Conservation (phyloP, 2,888 invertebrate species). For the Bombylius major region DNA sequence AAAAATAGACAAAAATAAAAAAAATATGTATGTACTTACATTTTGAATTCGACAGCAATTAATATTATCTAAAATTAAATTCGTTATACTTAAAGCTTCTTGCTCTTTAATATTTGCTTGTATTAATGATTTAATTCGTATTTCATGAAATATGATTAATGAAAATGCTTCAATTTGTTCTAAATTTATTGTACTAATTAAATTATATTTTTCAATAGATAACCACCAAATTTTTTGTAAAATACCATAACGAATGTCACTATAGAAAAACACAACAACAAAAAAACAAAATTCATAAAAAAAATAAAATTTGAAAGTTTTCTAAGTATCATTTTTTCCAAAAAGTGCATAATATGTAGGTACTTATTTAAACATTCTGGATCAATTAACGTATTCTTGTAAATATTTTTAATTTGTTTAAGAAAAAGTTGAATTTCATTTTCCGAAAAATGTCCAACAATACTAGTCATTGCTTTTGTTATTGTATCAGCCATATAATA, state of each 20-base stretch:
- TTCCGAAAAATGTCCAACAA: constrained; percentile 38
- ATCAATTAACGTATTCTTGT: constrained; percentile 56
- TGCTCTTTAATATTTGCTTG: constrained; percentile 59
- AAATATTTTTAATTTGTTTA: constrained; percentile 21
- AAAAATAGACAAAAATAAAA: too few species aligned
- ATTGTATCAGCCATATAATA: constrained; percentile 52
- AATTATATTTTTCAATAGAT: constrained; percentile 47
- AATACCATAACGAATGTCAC: constrained; percentile 50
- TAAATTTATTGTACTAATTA: constrained; percentile 39
- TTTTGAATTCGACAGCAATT: constrained; percentile 27
- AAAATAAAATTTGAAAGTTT: too few species aligned
- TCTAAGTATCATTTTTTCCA: too few species aligned
- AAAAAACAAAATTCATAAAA: constrained; percentile 7
- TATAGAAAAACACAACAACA: constrained; percentile 22
- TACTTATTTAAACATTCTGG: constrained; percentile 56
- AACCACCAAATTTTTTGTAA: constrained; percentile 49
- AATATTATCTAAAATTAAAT: constrained; percentile 40
- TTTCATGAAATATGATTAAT: constrained; percentile 40
- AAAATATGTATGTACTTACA: constrained; percentile 4
- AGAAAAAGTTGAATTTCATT: constrained; percentile 51
- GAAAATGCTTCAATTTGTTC: constrained; percentile 46
- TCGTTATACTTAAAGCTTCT: constrained; percentile 42
- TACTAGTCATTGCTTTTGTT: constrained; percentile 44
- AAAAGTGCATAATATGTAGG: neutral
- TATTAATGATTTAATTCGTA: constrained; percentile 55